These are phyloP conservation scores for Subanguina moxae DNA, from an alignment of 1,140 invertebrate genomes.

Conservation along the genomic window DNA sequence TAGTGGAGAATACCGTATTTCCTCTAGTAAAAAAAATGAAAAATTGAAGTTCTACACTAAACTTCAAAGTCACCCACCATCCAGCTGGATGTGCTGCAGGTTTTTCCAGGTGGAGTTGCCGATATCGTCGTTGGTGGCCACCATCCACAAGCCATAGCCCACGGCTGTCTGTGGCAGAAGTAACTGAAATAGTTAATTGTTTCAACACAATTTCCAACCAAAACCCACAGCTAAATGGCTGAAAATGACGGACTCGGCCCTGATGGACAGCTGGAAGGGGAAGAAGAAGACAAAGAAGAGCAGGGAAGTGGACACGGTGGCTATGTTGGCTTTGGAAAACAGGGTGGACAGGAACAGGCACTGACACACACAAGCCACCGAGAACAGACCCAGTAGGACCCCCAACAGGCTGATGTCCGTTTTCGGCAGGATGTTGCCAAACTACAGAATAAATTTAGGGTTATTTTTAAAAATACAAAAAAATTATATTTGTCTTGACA, in stretches of 20 bases:
- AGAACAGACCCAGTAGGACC: conserved; percentile 42
- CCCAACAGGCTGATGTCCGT: conserved; percentile 44
- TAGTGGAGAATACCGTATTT: no score
- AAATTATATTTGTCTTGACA: background rate
- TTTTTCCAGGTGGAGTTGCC: conserved; percentile 19
- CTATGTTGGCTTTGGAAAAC: conserved; percentile 53
- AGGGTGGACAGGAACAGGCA: conserved; percentile 50
- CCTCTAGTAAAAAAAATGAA: no score
- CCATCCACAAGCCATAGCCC: conserved; percentile 44
- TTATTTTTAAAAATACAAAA: no score
- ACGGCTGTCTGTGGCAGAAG: conserved; percentile 47
- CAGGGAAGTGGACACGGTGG: conserved; percentile 43
- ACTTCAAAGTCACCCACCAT: no score
- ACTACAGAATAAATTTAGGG: conserved; percentile 24
- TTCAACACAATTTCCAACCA: background rate
- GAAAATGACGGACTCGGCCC: conserved; percentile 26
- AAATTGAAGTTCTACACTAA: no score
- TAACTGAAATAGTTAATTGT: conserved; percentile 18
- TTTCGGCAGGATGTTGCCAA: conserved; percentile 37
- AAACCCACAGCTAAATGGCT: conserved; percentile 18
- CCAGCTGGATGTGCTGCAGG: conserved; percentile 16
- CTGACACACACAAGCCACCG: conserved; percentile 34
- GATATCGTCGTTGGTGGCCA: conserved; percentile 12
- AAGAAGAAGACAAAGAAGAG: conserved; percentile 51
- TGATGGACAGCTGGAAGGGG: conserved; percentile 49